Percentiles rank a stretch among this genome's conserved stretches.
These are phyloP conservation scores for Coleophora deauratella DNA, from an alignment of 2,888 invertebrate genomes.

Conservation along the genomic window DNA sequence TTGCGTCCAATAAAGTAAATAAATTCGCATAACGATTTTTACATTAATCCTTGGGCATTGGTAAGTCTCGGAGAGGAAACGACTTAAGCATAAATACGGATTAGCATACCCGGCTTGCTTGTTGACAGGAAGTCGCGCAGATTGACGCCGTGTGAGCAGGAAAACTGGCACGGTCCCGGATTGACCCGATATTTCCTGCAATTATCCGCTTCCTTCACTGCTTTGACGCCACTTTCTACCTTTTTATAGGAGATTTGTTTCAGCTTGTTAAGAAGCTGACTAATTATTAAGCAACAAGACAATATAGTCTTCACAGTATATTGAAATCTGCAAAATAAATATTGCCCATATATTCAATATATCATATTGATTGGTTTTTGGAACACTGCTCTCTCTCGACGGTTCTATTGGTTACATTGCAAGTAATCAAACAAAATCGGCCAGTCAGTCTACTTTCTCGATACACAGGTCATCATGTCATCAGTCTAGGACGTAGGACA, in stretches of 20 bases:
- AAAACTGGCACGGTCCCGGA: slow-evolving; percentile 14
- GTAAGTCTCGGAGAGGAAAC: too few species aligned
- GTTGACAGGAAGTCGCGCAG: slow-evolving; percentile 14
- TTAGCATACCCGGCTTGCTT: background rate
- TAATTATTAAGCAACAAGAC: background rate
- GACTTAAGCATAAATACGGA: too few species aligned
- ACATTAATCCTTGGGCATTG: too few species aligned
- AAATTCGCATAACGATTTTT: too few species aligned
- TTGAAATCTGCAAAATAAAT: too few species aligned
- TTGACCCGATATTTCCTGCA: slow-evolving; percentile 34
- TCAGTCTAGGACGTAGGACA: background rate
- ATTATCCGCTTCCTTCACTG: slow-evolving; percentile 34
- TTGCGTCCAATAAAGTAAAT: too few species aligned
- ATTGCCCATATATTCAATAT: too few species aligned
- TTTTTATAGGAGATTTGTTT: slow-evolving; percentile 24
- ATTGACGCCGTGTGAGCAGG: slow-evolving; percentile 20
- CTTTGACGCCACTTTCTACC: slow-evolving; percentile 39
- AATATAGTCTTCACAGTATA: too few species aligned
- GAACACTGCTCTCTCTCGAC: too few species aligned
- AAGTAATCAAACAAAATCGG: background rate
- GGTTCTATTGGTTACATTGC: too few species aligned
- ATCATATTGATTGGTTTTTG: too few species aligned
- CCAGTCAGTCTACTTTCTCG: background rate
- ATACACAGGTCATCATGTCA: background rate
- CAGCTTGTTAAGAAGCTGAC: slow-evolving; percentile 8